Percentiles rank a stretch among this genome's conserved stretches.
Conservation (phyloP, 2,113 vertebrate genomes). For the Cercocebus atys region DNA sequence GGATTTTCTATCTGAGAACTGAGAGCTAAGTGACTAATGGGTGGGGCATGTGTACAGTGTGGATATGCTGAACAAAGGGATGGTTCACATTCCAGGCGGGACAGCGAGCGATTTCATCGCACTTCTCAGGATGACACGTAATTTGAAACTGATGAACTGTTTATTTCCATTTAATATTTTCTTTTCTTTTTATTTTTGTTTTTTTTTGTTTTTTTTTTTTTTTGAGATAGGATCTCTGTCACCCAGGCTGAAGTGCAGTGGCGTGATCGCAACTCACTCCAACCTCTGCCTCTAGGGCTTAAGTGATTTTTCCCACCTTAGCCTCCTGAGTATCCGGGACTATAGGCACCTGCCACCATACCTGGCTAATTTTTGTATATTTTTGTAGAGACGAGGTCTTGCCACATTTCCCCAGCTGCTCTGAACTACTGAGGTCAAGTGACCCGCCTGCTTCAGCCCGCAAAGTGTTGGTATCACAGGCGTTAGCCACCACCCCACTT, state of each 20-base stretch:
- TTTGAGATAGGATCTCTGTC: neutral
- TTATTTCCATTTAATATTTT: neutral
- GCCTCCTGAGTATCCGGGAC: neutral
- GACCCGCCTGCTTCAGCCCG: neutral
- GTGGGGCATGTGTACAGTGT: neutral
- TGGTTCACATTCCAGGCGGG: neutral
- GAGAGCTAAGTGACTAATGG: neutral
- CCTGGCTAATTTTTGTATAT: neutral
- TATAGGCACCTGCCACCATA: neutral
- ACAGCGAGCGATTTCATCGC: neutral
- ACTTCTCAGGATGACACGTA: neutral
- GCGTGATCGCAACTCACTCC: neutral
- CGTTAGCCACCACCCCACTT: neutral
- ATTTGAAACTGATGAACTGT: neutral
- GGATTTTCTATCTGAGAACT: neutral
- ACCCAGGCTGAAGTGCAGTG: neutral
- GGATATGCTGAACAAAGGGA: neutral
- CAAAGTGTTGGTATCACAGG: neutral
- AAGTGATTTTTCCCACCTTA: neutral
- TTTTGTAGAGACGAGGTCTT: neutral
- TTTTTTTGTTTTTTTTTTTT: too few relatives aligned
- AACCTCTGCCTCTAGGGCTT: neutral
- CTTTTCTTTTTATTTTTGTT: too few relatives aligned
- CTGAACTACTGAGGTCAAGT: neutral
- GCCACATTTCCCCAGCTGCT: neutral